These are phyloP conservation scores for Etheostoma spectabile DNA, from an alignment of 2,113 vertebrate genomes.

Conservation along the genomic window DNA sequence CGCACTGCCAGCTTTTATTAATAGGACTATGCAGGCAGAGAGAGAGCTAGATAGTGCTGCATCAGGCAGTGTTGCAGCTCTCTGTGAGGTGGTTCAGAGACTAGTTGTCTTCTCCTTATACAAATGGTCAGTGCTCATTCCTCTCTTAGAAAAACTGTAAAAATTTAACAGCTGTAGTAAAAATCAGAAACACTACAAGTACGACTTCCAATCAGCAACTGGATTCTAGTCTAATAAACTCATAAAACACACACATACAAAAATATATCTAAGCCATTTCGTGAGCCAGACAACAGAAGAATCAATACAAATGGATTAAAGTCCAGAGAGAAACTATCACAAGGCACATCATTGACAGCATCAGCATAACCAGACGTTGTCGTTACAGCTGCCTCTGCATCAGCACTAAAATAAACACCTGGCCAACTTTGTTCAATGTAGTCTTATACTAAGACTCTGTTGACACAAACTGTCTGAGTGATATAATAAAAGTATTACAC, in stretches of 20 bases:
- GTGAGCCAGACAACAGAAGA: neutral
- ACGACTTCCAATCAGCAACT: neutral
- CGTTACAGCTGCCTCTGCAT: conserved; percentile 4
- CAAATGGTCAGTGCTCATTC: neutral
- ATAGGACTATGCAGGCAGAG: conserved; percentile 63
- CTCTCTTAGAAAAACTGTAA: neutral
- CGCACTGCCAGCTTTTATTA: conserved; percentile 72
- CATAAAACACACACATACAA: neutral
- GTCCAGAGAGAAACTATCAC: neutral
- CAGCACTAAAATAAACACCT: conserved; percentile 18
- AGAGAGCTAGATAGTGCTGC: conserved; percentile 30
- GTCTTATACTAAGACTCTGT: neutral
- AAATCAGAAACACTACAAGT: neutral
- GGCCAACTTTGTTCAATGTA: neutral
- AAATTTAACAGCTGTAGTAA: neutral
- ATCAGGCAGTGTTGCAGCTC: conserved; percentile 44
- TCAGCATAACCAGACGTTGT: conserved; percentile 7
- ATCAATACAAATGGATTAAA: neutral
- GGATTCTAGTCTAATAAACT: neutral
- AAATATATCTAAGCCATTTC: neutral
- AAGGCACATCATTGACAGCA: neutral
- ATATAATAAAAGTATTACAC: too few relatives aligned
- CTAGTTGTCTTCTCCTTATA: conserved; percentile 20
- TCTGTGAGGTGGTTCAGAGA: conserved; percentile 15
- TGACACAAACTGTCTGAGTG: neutral